A percentile compares a stretch with the other conserved stretches of the same genome.
Conservation (phyloP, 64 coral and sea anemone species). For the Pocillopora verrucosa region DNA sequence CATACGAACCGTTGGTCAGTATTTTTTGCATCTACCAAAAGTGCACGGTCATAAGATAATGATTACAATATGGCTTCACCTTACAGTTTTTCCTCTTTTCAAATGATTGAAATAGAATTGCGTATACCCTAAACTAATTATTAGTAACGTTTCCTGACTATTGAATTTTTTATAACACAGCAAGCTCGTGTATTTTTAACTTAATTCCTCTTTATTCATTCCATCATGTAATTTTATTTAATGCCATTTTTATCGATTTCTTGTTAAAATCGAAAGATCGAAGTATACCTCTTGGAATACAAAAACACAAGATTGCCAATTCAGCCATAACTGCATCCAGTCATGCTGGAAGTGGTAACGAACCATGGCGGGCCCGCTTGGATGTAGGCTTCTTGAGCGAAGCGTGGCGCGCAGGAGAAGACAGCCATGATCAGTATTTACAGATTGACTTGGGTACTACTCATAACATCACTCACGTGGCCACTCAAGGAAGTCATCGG, state of each 20-base stretch:
- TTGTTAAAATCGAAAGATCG: conserved; percentile 14
- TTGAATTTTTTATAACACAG: too few species aligned
- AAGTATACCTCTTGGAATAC: conserved; percentile 51
- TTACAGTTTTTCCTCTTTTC: too few species aligned
- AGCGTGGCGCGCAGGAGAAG: conserved; percentile 61
- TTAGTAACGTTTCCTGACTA: too few species aligned
- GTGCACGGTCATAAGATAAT: too few species aligned
- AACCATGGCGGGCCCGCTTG: conserved; percentile 73
- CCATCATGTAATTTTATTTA: too few species aligned
- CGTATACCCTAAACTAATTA: too few species aligned
- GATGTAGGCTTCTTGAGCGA: conserved; percentile 31
- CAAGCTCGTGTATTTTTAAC: too few species aligned
- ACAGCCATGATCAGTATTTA: conserved; percentile 47
- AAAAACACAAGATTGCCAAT: conserved; percentile 41
- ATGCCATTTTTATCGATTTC: not conserved
- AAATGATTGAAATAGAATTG: too few species aligned
- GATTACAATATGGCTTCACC: too few species aligned
- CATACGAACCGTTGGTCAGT: not conserved
- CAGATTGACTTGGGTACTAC: conserved; percentile 43
- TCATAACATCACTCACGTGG: conserved; percentile 51
- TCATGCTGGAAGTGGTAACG: conserved; percentile 38
- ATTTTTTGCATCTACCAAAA: too few species aligned
- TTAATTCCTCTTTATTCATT: too few species aligned
- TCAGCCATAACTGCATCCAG: conserved; percentile 47
- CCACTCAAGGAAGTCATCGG: conserved; percentile 19